Evolutionary conservation across 2,113 vertebrate species (phyloP), one percentile per base, ranked within the genome.

Genomic region (Aptenodytes patagonicus): DNA sequence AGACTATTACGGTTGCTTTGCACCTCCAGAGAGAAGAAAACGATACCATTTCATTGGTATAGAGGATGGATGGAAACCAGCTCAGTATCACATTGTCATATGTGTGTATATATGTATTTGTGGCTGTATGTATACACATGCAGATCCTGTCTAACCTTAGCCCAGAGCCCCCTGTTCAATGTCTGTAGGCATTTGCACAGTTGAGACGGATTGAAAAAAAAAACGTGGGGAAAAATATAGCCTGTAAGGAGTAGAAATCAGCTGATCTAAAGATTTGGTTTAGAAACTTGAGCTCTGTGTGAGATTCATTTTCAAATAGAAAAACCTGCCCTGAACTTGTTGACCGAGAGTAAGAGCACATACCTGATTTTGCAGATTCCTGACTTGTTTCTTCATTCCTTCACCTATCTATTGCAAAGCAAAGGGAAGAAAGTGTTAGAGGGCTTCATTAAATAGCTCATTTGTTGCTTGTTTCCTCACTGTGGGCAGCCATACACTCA

Each of bases 381-480:
- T 24, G 4, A 18, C 4, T 11, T 13, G 11, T 4, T 38, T 20
- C 51, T 58, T 34, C 38, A 16, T 26, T 49, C 42, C 71, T 71
- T 29, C 42, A 2, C 0, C 0, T 17, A 28, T 2, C 77, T 55
- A 2, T 28, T 17, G 13, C 18, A 54, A 44, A 70, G 32, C 18
- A 26, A 66, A 61, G 3, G 4, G 25, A 49, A 42, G 4, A 21
- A 17, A 34, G 3, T 0, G 3, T 40, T 17, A 32, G 29, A 83
- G 29, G 18, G 4, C 75, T 71, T 86, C 66, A 22, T 38, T 34
- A 75, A 86, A 83, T 10, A 38, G 15, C 34, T 52, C 72, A 5
- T 47, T 51, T 77, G 16, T 13, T 61, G 29, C 17, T 66, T 34
- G 14, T 65, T 47, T 36, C 62, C 71, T 75, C 29, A 1, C 24